Conservation (phyloP, 1,140 invertebrate species). For the Caenorhabditis latens region DNA sequence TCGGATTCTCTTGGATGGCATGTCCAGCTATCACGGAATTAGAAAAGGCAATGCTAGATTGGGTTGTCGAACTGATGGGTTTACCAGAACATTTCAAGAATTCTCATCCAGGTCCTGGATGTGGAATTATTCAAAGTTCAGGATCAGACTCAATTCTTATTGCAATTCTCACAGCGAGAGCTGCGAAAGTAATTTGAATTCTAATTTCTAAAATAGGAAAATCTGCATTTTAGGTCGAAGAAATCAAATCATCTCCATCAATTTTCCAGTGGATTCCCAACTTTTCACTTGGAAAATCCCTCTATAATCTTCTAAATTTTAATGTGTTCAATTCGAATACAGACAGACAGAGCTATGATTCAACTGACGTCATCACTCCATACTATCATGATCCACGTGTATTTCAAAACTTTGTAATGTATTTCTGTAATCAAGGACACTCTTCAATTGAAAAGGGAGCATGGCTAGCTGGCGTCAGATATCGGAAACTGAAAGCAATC, state of each 20-base stretch:
- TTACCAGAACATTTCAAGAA: slow-evolving; percentile 82
- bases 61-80: slow-evolving; percentile 89
- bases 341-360: slow-evolving; percentile 4
- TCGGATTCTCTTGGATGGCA: slow-evolving; percentile 94
- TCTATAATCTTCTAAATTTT: background rate
- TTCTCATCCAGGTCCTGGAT: slow-evolving; percentile 85
- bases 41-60: slow-evolving; percentile 93
- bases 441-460: slow-evolving; percentile 93
- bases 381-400: slow-evolving; percentile 82
- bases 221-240: background rate
- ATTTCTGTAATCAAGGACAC: slow-evolving; percentile 90
- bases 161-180: background rate
- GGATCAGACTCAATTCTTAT: background rate
- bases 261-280: background rate
- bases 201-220: no score
- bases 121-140: slow-evolving; percentile 84
- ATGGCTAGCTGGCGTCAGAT: slow-evolving; percentile 83
- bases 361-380: slow-evolving; percentile 89
- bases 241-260: background rate
- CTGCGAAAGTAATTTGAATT: background rate
- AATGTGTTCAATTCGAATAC: background rate
- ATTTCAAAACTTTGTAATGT: slow-evolving; percentile 86
- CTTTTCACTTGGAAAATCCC: background rate
- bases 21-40: slow-evolving; percentile 94
- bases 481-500: slow-evolving; percentile 74